A percentile compares a stretch with the other conserved stretches of the same genome.
phyloP scores from a whole-genome alignment of 2,888 invertebrate genomes.

The Endomychus coccineus region DNA sequence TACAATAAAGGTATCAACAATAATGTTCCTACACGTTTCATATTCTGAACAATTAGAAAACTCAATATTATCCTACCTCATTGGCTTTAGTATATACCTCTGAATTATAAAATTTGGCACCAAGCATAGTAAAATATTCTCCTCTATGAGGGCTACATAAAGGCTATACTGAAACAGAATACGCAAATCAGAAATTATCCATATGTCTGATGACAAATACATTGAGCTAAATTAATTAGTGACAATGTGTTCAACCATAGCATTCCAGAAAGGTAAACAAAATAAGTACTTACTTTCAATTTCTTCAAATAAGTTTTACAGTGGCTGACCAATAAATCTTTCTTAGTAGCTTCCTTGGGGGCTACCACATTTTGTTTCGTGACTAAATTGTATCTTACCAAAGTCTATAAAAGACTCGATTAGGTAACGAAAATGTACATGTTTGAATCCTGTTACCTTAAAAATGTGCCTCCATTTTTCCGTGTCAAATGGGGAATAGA shows the following conservation, averaged over 20 bases:
- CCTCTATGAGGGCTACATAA: constrained; percentile 72
- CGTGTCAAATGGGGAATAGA: constrained; percentile 81
- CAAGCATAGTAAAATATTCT: constrained; percentile 64
- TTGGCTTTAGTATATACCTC: constrained; percentile 65
- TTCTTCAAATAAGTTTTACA: constrained; percentile 65
- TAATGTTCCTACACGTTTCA: no score
- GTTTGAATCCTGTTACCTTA: constrained; percentile 44
- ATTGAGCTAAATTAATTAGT: no score
- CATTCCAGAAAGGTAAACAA: no score
- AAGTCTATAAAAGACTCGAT: constrained; percentile 24
- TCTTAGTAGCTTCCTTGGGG: constrained; percentile 63
- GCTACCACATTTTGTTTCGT: constrained; percentile 55
- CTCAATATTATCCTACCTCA: no score
- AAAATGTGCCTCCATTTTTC: constrained; percentile 77
- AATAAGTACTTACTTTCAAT: constrained; percentile 55
- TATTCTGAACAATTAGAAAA: no score
- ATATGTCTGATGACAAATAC: no score
- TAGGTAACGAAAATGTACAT: neutral
- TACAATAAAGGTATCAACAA: neutral
- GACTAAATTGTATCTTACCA: constrained; percentile 56
- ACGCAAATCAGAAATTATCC: constrained; percentile 5
- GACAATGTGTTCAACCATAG: no score
- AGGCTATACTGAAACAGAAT: constrained; percentile 61
- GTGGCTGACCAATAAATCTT: constrained; percentile 71
- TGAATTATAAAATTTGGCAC: constrained; percentile 74